phyloP scores from a whole-genome alignment of 92 coral and sea anemone genomes.

The Phenganax stokvisi region DNA sequence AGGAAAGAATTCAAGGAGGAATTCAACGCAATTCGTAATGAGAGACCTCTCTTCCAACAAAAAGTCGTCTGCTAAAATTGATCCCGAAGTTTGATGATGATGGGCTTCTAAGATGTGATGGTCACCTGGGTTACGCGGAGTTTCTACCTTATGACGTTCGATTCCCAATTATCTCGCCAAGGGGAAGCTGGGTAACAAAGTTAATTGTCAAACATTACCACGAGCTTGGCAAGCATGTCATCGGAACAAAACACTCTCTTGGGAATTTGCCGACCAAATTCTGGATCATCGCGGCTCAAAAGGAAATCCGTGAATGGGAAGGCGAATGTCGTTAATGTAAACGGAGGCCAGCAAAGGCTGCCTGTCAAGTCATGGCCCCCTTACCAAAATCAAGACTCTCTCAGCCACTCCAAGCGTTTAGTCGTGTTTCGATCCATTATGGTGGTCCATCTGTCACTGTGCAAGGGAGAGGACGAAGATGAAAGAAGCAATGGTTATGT shows the following conservation, averaged over 20 bases:
- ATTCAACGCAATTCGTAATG: conserved; percentile 29
- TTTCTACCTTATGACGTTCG: conserved; percentile 46
- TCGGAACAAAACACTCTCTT: conserved; percentile 50
- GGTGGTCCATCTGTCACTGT: conserved; percentile 52
- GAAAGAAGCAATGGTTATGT: conserved; percentile 49
- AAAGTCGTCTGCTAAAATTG: conserved; percentile 26
- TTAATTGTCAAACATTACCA: conserved; percentile 46
- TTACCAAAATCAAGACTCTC: conserved; percentile 10
- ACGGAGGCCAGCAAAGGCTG: conserved; percentile 41
- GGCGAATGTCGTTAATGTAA: conserved; percentile 50
- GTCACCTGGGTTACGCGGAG: conserved; percentile 43
- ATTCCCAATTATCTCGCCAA: conserved; percentile 52
- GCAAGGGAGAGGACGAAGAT: conserved; percentile 50
- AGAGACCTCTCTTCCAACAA: conserved; percentile 30
- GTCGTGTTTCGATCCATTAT: conserved; percentile 48
- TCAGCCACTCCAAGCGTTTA: conserved; percentile 16
- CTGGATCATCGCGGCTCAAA: conserved; percentile 52
- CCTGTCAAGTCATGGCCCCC: conserved; percentile 57
- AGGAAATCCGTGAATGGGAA: conserved; percentile 57
- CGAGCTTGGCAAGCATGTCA: conserved; percentile 38
- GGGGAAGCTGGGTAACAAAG: conserved; percentile 46
- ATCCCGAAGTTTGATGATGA: conserved; percentile 39
- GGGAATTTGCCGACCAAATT: conserved; percentile 34
- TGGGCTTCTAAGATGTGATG: conserved; percentile 48
- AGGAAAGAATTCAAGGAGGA: conserved; percentile 40